Evolutionary conservation across 2,797 vertebrate genomes (phyloP), one percentile per base, ranked within the genome.

Genomic region (Brotula barbata): DNA sequence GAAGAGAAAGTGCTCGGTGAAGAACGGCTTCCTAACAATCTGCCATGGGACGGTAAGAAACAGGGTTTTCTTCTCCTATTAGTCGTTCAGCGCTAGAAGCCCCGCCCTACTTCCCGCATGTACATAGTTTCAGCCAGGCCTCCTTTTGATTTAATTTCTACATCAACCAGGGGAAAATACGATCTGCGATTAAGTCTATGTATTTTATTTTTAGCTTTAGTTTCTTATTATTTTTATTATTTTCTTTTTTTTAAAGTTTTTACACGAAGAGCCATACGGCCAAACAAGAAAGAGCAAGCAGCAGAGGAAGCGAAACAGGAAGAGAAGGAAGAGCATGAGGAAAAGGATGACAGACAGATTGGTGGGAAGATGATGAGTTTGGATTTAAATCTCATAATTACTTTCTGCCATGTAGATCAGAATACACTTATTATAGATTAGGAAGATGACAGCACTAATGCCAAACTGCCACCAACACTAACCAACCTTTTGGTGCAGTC

Each of bases 1-100:
- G 91, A 99, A 99, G 82, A 95, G 97, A 83, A 98, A 95, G 66
- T 98, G 96, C 76, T 94, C 93, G 0, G 95, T 98, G 74, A 95
- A 89, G 85, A 95, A 95, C 40, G 96, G 97, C 7, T 95, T 94
- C 84, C 92, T 99, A 78, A 97, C 93, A 51, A 98, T 98, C 84
- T 92, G 88, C 58, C 96, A 99, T 49, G 96, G 96, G 79, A 98
- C 95, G 55, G 97, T 98, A 90, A 92, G 94, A 58, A 25, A 3
- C 21, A 6, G 2, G 2, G 1, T 39, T 49, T 57, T 46, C 52
- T 36, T 14, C 44, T 68, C 48, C 55, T 31, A 70, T 72, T 78
- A 67, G 76, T 64, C 47, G 17, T 37, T 42, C 46, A 73, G 51
- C 54, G 61, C 55, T 44, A 28, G 17, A 33, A 65, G 55, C 62